phyloP scores from a whole-genome alignment of 2,113 vertebrate genomes.

The Felis catus region DNA sequence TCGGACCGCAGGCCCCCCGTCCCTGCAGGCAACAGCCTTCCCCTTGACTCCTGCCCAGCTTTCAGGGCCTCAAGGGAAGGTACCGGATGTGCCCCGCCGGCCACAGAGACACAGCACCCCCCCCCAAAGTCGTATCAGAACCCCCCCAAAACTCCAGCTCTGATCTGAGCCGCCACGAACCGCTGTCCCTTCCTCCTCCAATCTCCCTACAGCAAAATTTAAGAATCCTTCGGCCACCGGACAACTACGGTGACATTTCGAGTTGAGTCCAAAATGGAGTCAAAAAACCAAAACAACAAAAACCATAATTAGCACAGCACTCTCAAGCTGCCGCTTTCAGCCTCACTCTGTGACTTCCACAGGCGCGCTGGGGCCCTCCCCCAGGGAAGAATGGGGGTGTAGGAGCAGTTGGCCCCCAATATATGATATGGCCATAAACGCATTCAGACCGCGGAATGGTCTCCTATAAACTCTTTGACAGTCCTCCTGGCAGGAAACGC shows the following conservation, averaged over 20 bases:
- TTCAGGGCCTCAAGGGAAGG: accelerated
- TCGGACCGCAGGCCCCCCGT: neutral
- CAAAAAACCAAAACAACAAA: neutral
- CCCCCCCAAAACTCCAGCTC: neutral
- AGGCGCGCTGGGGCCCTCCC: neutral
- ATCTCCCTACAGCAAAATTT: neutral
- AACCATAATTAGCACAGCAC: neutral
- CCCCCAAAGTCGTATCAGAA: neutral
- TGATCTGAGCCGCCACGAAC: neutral
- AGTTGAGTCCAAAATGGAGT: neutral
- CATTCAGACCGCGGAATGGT: constrained; percentile 57
- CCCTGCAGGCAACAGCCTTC: no score
- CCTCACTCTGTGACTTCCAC: neutral
- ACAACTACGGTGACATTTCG: neutral
- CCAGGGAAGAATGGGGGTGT: neutral
- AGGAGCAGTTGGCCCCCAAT: neutral
- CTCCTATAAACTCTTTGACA: constrained; percentile 64
- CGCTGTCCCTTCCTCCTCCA: neutral
- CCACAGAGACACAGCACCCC: neutral
- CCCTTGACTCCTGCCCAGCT: neutral
- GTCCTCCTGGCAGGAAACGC: constrained; percentile 73
- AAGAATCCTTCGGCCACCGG: neutral
- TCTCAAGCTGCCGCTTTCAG: neutral
- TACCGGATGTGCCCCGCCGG: neutral
- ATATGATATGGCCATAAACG: constrained; percentile 78